These are phyloP conservation scores for Graphium colonna DNA, from an alignment of 2,888 invertebrate genomes.

Conservation along the genomic window DNA sequence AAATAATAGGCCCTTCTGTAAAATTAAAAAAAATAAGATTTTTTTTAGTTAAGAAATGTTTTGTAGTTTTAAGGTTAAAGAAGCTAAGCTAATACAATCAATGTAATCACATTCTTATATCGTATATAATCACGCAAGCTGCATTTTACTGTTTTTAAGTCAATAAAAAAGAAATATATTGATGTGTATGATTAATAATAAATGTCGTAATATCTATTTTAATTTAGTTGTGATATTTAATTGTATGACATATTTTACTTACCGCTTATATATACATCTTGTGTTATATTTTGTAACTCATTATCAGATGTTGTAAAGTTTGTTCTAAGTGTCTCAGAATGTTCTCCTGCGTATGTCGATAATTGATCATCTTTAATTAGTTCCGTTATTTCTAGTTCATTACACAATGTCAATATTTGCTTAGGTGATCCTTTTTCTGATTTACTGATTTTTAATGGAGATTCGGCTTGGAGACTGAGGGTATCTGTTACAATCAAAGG, in stretches of 20 bases:
- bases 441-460: slow-evolving; percentile 46
- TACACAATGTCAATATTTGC: slow-evolving; percentile 48
- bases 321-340: slow-evolving; percentile 40
- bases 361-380: slow-evolving; percentile 58
- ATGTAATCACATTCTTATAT: too few species aligned
- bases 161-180: background rate
- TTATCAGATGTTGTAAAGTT: slow-evolving; percentile 44
- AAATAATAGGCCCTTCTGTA: slow-evolving; percentile 47
- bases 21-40: too few species aligned
- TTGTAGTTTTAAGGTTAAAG: too few species aligned
- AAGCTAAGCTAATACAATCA: too few species aligned
- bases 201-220: too few species aligned
- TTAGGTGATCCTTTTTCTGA: slow-evolving; percentile 48
- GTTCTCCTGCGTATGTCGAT: slow-evolving; percentile 39
- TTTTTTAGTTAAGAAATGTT: too few species aligned
- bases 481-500: slow-evolving; percentile 62
- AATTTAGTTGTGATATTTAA: background rate
- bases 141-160: background rate
- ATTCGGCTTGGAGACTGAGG: slow-evolving; percentile 58
- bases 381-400: slow-evolving; percentile 53
- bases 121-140: too few species aligned
- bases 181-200: background rate
- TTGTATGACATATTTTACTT: slow-evolving; percentile 35
- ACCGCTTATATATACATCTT: slow-evolving; percentile 50
- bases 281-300: slow-evolving; percentile 40